Evolutionary conservation across 2,888 invertebrate genomes (phyloP).

Genomic region (Ornithoptera alexandrae): DNA sequence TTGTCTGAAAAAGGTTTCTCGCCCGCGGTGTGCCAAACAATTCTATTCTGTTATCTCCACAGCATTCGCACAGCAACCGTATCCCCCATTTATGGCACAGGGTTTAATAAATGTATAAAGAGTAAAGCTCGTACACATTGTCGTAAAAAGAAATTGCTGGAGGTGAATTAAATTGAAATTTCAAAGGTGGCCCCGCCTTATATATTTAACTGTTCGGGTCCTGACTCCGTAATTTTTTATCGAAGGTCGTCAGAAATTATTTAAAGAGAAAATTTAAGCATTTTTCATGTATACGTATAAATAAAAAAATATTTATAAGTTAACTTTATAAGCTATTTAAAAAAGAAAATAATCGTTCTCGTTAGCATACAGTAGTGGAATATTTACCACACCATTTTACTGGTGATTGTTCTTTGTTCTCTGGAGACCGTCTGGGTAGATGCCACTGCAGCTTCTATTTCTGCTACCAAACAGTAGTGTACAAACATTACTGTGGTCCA

Average conservation of each 20-base stretch:
- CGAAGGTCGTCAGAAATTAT: not conserved
- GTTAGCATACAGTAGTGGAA: no score
- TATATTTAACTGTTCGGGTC: conserved; percentile 15
- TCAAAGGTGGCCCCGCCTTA: conserved; percentile 32
- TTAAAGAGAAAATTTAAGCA: no score
- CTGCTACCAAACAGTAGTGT: no score
- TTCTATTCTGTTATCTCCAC: conserved; percentile 22
- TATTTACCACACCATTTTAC: no score
- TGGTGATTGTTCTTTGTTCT: no score
- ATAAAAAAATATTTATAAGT: no score
- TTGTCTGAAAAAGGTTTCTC: conserved; percentile 21
- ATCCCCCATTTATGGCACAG: conserved; percentile 29
- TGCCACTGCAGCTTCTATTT: no score
- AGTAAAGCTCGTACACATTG: conserved; percentile 32
- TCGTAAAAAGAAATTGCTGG: conserved; percentile 42
- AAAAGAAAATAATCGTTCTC: no score
- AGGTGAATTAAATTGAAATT: conserved; percentile 48
- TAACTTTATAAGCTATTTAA: no score
- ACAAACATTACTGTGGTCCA: no score
- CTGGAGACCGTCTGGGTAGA: no score
- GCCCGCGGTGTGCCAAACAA: conserved; percentile 13
- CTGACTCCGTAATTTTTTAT: conserved; percentile 4
- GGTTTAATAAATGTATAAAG: conserved; percentile 32
- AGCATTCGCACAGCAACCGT: conserved; percentile 18
- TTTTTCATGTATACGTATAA: no score